Conservation (phyloP, 2,113 vertebrate genomes). For the Dolichotis patagonum region DNA sequence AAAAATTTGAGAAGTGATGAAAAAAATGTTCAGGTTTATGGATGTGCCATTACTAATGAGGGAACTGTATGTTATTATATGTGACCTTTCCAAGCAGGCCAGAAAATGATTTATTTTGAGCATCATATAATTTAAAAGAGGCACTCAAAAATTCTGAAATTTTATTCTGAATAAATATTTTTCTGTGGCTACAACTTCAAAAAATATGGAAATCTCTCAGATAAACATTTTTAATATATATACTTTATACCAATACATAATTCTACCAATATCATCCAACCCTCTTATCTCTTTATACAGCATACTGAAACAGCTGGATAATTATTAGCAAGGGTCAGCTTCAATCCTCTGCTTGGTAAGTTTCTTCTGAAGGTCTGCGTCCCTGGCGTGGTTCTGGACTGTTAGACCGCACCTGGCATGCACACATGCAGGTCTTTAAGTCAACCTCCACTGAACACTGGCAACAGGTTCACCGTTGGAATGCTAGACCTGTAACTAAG, state of each 20-base stretch:
- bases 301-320: background rate
- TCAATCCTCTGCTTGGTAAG: background rate
- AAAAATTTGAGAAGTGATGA: background rate
- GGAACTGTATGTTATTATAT: too few relatives aligned
- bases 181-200: background rate
- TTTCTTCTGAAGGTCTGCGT: background rate
- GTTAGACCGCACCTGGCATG: fast-evolving
- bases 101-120: background rate
- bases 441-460: background rate
- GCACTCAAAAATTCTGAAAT: background rate
- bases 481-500: background rate
- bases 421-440: background rate
- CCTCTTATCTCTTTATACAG: background rate
- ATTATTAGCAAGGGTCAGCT: background rate
- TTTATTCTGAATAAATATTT: background rate
- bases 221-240: background rate
- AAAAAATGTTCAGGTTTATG: background rate
- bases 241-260: background rate
- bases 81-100: background rate
- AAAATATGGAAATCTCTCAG: background rate
- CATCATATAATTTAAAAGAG: background rate
- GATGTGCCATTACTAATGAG: background rate
- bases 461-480: too few relatives aligned
- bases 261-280: background rate
- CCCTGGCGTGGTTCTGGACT: too few relatives aligned